Evolutionary conservation across 2,113 vertebrate genomes (phyloP).

Genomic region (Vulpes lagopus): DNA sequence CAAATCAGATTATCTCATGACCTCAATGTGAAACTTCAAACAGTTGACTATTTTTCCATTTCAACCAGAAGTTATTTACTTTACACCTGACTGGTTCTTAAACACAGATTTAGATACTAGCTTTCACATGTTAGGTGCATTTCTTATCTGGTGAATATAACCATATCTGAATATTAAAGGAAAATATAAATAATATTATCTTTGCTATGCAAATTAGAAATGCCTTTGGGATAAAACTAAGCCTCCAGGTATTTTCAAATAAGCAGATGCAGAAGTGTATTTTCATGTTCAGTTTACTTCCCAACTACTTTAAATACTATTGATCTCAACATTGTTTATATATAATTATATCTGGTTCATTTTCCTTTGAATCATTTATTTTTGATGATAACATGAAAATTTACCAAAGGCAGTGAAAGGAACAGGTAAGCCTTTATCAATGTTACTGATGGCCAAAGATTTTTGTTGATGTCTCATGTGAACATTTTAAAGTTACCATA

Average conservation of each 20-base stretch:
- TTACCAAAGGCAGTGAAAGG: slow-evolving; percentile 45
- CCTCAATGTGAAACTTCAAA: slow-evolving; percentile 58
- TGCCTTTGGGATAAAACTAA: slow-evolving; percentile 73
- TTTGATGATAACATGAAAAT: slow-evolving; percentile 73
- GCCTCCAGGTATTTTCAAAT: slow-evolving; percentile 80
- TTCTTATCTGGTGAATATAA: slow-evolving; percentile 73
- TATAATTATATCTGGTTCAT: slow-evolving; percentile 73
- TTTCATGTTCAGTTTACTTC: slow-evolving; percentile 76
- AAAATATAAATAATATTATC: slow-evolving; percentile 78
- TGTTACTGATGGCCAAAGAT: background rate
- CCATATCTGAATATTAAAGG: slow-evolving; percentile 78
- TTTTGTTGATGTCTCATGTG: background rate
- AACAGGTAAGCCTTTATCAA: slow-evolving; percentile 53
- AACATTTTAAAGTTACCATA: slow-evolving; percentile 54
- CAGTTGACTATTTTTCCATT: slow-evolving; percentile 56
- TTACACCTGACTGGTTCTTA: slow-evolving; percentile 60
- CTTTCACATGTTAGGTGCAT: slow-evolving; percentile 60
- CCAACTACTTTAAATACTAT: slow-evolving; percentile 81
- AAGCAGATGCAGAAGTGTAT: slow-evolving; percentile 69
- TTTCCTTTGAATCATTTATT: slow-evolving; percentile 78
- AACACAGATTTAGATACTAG: slow-evolving; percentile 61
- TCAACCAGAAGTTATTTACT: slow-evolving; percentile 63
- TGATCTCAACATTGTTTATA: slow-evolving; percentile 82
- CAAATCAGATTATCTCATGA: slow-evolving; percentile 60
- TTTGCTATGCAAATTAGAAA: slow-evolving; percentile 83